phyloP scores from a whole-genome alignment of 2,888 invertebrate species.

The Drosophila mimica region DNA sequence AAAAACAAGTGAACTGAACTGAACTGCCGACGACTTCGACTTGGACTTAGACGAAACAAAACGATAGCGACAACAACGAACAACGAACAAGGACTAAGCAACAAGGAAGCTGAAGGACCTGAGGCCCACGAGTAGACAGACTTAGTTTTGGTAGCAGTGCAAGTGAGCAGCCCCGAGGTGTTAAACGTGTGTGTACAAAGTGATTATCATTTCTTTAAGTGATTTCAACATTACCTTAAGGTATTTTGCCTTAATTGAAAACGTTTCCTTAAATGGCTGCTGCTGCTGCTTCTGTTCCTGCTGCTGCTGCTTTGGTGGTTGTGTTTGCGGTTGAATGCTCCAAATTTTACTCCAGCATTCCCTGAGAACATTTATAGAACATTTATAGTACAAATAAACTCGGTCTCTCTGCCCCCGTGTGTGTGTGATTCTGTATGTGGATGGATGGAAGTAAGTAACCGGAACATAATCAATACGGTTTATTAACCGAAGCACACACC shows the following conservation, averaged over 20 bases:
- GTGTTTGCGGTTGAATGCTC: constrained; percentile 50
- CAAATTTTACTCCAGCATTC: constrained; percentile 37
- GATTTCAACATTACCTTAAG: constrained; percentile 79
- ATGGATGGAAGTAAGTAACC: neutral
- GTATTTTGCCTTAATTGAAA: constrained; percentile 74
- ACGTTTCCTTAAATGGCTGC: constrained; percentile 71
- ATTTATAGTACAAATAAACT: constrained; percentile 50
- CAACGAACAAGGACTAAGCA: neutral
- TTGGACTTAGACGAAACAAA: constrained; percentile 21
- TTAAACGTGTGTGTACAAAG: constrained; percentile 71
- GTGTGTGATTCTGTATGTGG: neutral
- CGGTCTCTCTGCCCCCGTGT: constrained; percentile 5
- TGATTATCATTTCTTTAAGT: constrained; percentile 82
- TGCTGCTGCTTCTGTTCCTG: constrained; percentile 18
- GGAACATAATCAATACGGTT: neutral
- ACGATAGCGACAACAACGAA: constrained; percentile 4
- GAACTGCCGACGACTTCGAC: constrained; percentile 23
- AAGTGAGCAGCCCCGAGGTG: constrained; percentile 71
- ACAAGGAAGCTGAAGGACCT: constrained; percentile 18
- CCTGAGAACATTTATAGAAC: constrained; percentile 48
- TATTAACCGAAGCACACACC: neutral
- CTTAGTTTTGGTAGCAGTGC: constrained; percentile 20
- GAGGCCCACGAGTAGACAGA: constrained; percentile 24
- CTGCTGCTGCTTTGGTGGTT: constrained; percentile 33
- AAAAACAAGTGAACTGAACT: constrained; percentile 64